phyloP scores from a whole-genome alignment of 2,113 vertebrate species.

The Candoia aspera region DNA sequence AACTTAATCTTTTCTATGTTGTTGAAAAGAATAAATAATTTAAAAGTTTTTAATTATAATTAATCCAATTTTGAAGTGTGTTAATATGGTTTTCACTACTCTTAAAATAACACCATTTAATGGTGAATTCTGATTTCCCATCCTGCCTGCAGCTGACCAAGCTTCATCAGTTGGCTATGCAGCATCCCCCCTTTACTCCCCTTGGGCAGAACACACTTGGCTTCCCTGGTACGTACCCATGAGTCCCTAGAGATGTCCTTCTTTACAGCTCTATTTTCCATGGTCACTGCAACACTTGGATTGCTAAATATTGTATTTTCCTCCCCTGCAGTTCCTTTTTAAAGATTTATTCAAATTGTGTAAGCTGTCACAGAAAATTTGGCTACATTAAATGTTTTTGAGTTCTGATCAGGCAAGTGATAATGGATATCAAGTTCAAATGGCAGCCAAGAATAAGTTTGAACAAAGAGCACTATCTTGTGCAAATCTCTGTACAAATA shows the following conservation, averaged over 20 bases:
- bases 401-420: constrained; percentile 34
- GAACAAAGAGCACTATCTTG: no score
- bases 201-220: constrained; percentile 98
- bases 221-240: constrained; percentile 98
- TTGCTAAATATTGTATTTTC: constrained; percentile 68
- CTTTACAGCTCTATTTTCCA: constrained; percentile 83
- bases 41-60: constrained; percentile 67
- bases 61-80: constrained; percentile 76
- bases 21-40: constrained; percentile 67
- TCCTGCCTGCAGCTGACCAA: constrained; percentile 99
- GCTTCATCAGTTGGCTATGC: constrained; percentile 99
- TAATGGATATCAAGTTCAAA: no score
- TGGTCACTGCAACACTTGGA: constrained; percentile 81
- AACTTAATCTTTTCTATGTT: constrained; percentile 58
- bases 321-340: constrained; percentile 38
- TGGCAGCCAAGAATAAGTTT: no score
- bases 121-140: constrained; percentile 98
- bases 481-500: no score
- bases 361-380: neutral
- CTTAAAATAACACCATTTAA: constrained; percentile 93
- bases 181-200: constrained; percentile 97
- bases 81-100: constrained; percentile 86
- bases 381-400: constrained; percentile 49
- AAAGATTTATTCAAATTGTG: constrained; percentile 45
- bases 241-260: constrained; percentile 89